phyloP scores from a whole-genome alignment of 2,888 invertebrate genomes.

The Scaptomyza cyrtandrae region DNA sequence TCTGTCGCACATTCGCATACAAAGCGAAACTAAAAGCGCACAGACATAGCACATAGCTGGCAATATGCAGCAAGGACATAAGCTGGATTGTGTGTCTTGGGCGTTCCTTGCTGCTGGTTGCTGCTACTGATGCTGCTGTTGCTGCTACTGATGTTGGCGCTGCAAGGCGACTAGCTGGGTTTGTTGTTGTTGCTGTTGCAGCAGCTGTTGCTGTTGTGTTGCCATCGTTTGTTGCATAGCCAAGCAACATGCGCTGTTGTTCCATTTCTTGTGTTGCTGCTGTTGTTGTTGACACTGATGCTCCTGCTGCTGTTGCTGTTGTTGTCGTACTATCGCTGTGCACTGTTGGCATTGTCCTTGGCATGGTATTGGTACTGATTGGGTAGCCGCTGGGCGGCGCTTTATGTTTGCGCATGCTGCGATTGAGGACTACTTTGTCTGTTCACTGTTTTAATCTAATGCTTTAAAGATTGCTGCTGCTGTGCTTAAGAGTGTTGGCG shows the following conservation, averaged over 20 bases:
- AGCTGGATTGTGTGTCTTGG: constrained; percentile 61
- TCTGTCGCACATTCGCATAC: constrained; percentile 83
- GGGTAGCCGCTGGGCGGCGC: constrained; percentile 65
- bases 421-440: constrained; percentile 41
- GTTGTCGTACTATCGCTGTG: constrained; percentile 44
- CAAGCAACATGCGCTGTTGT: constrained; percentile 62
- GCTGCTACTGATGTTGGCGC: constrained; percentile 26
- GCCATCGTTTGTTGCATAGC: constrained; percentile 43
- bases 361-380: constrained; percentile 39
- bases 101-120: constrained; percentile 55
- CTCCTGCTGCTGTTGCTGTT: constrained; percentile 12
- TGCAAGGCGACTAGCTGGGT: constrained; percentile 52
- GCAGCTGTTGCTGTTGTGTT: constrained; percentile 32
- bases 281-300: constrained; percentile 23
- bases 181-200: constrained; percentile 34
- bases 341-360: constrained; percentile 63
- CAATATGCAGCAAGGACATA: constrained; percentile 82
- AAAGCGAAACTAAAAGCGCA: constrained; percentile 83
- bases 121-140: constrained; percentile 41
- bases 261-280: constrained; percentile 46
- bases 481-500: constrained; percentile 61
- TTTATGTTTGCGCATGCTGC: constrained; percentile 80
- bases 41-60: constrained; percentile 84
- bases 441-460: constrained; percentile 48
- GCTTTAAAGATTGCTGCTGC: constrained; percentile 28